These are phyloP conservation scores for Pardosa pseudoannulata DNA, from an alignment of 2,888 invertebrate species.

Conservation along the genomic window DNA sequence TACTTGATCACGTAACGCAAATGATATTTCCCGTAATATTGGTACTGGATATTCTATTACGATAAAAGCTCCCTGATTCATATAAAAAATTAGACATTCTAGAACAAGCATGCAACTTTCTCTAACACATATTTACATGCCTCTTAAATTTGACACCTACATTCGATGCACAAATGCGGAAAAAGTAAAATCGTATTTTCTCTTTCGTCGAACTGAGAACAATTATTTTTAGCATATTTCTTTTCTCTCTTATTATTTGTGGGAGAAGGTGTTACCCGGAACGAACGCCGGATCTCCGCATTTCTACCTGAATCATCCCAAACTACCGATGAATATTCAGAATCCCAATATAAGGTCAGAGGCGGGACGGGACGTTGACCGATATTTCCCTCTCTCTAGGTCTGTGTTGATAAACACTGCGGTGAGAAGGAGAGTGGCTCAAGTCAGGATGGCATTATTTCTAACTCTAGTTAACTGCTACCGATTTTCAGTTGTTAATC, in stretches of 20 bases:
- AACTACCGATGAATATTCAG: constrained; percentile 61
- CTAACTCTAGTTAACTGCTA: too few species aligned
- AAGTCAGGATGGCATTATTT: too few species aligned
- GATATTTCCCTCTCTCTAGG: constrained; percentile 28
- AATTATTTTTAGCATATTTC: background rate
- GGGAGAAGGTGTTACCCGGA: constrained; percentile 10
- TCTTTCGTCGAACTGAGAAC: background rate
- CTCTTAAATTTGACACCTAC: background rate
- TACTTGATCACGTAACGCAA: too few species aligned
- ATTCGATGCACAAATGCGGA: background rate
- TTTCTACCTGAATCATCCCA: constrained; percentile 53
- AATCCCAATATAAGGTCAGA: constrained; percentile 48
- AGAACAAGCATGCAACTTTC: too few species aligned
- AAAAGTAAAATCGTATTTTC: background rate
- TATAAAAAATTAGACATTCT: too few species aligned
- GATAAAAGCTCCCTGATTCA: too few species aligned
- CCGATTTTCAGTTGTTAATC: too few species aligned
- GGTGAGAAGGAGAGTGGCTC: background rate
- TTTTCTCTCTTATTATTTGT: background rate
- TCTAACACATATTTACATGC: too few species aligned
- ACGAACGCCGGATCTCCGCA: constrained; percentile 55
- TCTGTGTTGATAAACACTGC: background rate
- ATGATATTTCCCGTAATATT: too few species aligned
- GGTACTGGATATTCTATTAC: too few species aligned
- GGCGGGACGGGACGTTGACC: constrained; percentile 59